Base-by-base conservation (phyloP, 2,888 invertebrate species). In the Molorchus minor region DNA sequence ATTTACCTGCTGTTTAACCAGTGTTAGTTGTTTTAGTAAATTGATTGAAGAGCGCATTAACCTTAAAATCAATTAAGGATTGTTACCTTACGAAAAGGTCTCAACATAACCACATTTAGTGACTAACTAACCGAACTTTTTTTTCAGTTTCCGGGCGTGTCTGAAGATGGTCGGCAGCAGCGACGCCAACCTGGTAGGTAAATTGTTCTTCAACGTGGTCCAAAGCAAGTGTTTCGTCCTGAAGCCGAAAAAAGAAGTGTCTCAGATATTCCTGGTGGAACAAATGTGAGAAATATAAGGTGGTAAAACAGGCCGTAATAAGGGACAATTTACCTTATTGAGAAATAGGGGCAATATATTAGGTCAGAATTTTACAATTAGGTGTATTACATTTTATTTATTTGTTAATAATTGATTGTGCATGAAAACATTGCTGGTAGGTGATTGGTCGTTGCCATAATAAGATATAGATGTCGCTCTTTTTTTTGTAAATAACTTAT, bases 171-270 rank as follows among this genome's bases (percentile, higher is more conserved):
- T 94, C 0, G 88, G 89, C 69, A 93, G 93, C 0, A 89, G 91
- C 3, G 91, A 94, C 7, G 92, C 96, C 5, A 93, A 93, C 77
- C 86, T 95, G 81, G 94, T 96, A 53, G 96, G 96, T 2, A 93
- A 92, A 74, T 84, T 97, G 25, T 98, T 95, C 84, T 98, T 98
- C 87, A 95, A 97, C 82, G 86, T 96, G 40, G 90, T 97, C n/a
- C 94, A 94, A 77, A 93, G 94, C 0, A 92, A 94, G 77, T 98
- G 98, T 75, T 97, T 98, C 81, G 86, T 92, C 0, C 82, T 98
- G 36, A 91, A 92, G 73, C 87, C 88, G 1, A 89, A 91, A 66
- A n/a, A 88, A 88, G 69, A 83, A 88, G 19, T 97, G 97, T 81
- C 83, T 85, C 4, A 85, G 89, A 70, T 83, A 89, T 3, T 88